These are phyloP conservation scores for Volucella bombylans DNA, from an alignment of 2,888 invertebrate species.

Conservation along the genomic window DNA sequence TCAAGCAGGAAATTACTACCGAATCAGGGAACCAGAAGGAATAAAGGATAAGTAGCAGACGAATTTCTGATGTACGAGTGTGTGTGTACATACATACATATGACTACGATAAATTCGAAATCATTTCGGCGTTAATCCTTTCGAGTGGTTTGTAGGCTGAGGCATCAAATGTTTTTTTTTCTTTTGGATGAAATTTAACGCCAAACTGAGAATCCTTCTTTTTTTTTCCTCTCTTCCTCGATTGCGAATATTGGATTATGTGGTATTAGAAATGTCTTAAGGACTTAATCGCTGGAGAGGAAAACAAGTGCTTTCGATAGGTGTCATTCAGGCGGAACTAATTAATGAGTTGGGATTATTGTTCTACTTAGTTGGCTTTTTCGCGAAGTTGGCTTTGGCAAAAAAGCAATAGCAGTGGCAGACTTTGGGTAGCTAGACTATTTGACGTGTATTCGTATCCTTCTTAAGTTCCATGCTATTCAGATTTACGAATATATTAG, in stretches of 20 bases:
- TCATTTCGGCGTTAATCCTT: constrained; percentile 67
- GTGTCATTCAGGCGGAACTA: constrained; percentile 64
- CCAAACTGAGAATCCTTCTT: constrained; percentile 26
- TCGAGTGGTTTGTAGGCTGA: constrained; percentile 40
- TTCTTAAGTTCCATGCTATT: too few relatives aligned
- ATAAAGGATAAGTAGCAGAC: too few relatives aligned
- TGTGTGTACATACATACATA: not conserved
- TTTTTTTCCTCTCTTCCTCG: constrained; percentile 4
- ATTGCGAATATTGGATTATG: constrained; percentile 66
- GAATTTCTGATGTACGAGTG: too few relatives aligned
- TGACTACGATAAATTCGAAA: constrained; percentile 50
- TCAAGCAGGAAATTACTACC: constrained; percentile 24
- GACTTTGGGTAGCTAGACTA: too few relatives aligned
- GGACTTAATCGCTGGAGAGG: constrained; percentile 67
- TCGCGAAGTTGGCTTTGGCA: not conserved
- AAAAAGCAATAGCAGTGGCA: too few relatives aligned
- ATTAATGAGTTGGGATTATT: constrained; percentile 64
- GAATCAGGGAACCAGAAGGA: not conserved
- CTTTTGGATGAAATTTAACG: constrained; percentile 55
- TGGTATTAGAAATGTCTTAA: constrained; percentile 71
- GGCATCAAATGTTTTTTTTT: constrained; percentile 21
- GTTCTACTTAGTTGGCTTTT: constrained; percentile 25
- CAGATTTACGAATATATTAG: too few relatives aligned
- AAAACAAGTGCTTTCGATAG: constrained; percentile 66
- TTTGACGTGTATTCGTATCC: too few relatives aligned